phyloP scores from a whole-genome alignment of 2,113 vertebrate species.

The Oncorhynchus mykiss region DNA sequence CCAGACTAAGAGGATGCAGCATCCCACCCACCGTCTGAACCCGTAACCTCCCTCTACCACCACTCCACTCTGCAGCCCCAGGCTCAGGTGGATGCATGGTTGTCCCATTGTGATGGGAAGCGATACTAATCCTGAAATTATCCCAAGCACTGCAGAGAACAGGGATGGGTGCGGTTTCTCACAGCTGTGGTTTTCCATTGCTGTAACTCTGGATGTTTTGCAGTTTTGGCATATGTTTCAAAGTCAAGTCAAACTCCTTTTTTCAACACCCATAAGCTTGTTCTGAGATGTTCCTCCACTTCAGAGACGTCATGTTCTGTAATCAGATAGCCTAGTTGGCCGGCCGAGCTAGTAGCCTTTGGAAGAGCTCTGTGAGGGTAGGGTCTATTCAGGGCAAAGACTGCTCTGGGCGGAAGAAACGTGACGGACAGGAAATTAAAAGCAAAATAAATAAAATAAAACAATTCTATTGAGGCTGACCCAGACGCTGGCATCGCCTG shows the following conservation, averaged over 20 bases:
- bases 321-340: constrained; percentile 41
- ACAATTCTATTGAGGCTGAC: constrained; percentile 22
- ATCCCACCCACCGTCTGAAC: constrained; percentile 11
- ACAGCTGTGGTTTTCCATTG: constrained; percentile 25
- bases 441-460: constrained; percentile 7
- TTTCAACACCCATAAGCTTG: constrained; percentile 29
- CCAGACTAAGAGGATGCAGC: background rate
- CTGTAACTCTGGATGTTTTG: constrained; percentile 23
- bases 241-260: constrained; percentile 17
- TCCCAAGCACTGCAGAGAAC: constrained; percentile 15
- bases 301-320: constrained; percentile 26
- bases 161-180: constrained; percentile 15
- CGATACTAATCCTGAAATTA: constrained; percentile 23
- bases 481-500: constrained; percentile 25
- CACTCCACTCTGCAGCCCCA: background rate
- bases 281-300: constrained; percentile 18
- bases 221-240: constrained; percentile 29
- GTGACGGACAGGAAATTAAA: constrained; percentile 32
- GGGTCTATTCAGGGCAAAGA: constrained; percentile 25
- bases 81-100: constrained; percentile 16
- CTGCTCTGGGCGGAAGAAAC: constrained; percentile 12
- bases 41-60: background rate
- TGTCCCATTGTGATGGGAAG: constrained; percentile 17
- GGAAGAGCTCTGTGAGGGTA: constrained; percentile 10
- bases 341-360: constrained; percentile 5